Conservation (phyloP, 2,797 vertebrate species). For the Natrix natrix region DNA sequence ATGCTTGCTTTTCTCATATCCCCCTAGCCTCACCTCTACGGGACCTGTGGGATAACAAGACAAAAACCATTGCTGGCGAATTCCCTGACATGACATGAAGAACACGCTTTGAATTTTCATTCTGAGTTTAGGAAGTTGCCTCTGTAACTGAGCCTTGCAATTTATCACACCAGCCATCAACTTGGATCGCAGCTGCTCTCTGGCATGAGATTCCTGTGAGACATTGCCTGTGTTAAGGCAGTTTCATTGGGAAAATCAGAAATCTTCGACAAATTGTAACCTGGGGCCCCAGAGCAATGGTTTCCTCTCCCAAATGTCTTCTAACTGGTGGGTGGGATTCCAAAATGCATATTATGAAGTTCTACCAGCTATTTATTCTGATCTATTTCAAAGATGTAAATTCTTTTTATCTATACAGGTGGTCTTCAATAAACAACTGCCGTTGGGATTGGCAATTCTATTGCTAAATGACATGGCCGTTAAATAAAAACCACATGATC, state of each 20-base stretch:
- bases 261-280: not conserved
- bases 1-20: not conserved
- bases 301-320: not conserved
- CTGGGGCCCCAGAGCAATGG: not conserved
- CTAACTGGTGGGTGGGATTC: not conserved
- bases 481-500: not conserved
- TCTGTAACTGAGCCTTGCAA: not conserved
- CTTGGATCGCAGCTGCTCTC: not conserved
- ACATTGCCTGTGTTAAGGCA: not conserved
- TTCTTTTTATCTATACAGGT: not conserved
- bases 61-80: not conserved
- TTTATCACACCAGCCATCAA: not conserved
- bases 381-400: not conserved
- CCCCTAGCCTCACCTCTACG: not conserved
- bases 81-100: not conserved
- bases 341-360: not conserved
- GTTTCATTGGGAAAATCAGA: not conserved
- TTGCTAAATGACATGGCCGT: not conserved
- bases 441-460: not conserved
- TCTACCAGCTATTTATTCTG: not conserved
- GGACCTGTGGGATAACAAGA: not conserved
- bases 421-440: not conserved
- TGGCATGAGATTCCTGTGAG: not conserved
- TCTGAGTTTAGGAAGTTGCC: not conserved
- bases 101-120: not conserved